Base-by-base conservation (phyloP, 2,888 invertebrate species). In the Rotaria magnacalcarata region DNA sequence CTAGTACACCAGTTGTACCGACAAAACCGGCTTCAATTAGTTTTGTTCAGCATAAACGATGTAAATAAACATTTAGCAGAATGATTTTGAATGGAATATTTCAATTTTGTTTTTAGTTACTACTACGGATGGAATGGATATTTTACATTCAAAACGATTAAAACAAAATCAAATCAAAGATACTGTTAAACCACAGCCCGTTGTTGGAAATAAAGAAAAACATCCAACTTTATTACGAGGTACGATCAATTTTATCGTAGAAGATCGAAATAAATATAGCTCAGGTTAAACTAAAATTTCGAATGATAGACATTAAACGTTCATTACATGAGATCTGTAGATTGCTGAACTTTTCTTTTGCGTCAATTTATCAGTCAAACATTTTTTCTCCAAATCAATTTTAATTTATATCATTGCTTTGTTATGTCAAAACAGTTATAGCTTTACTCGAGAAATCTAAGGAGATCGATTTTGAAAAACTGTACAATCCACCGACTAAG, bases 1-100 rank as follows among this genome's bases (percentile, higher is more conserved):
- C 27, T 7, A 67, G 19, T 67, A 14, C 27, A 19, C 16, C 67
- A 4, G 47, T 43, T 11, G 24, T 84, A 80, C 60, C 85, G 21
- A 67, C 41, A 27, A 80, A 41, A 54, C n/a, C 50, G 11, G 58
- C 86, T 34, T 67, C 84, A 74, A 34, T 86, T 24, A 86, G 85
- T 84, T 85, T 75, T 74, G 86, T 86, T 34, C 86, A 86, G 41
- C 86, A 86, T 24, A 86, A 86, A 60, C 54, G 86, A 85, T 86
- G 80, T 80, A 47, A n/a, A 47, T 80, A 1, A 47, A 21, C 0
- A 67, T 67, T 34, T 14, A 47, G 7, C 7, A n/a, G 10, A 60
- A 24, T n/a, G 1, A 11, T 7, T 2, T 7, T n/a, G 27, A n/a
- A 27, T n/a, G 27, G n/a, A n/a, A 27, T n/a, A 60, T 60, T 5